These are phyloP conservation scores for Spea bombifrons DNA, from an alignment of 2,113 vertebrate species.

Conservation along the genomic window DNA sequence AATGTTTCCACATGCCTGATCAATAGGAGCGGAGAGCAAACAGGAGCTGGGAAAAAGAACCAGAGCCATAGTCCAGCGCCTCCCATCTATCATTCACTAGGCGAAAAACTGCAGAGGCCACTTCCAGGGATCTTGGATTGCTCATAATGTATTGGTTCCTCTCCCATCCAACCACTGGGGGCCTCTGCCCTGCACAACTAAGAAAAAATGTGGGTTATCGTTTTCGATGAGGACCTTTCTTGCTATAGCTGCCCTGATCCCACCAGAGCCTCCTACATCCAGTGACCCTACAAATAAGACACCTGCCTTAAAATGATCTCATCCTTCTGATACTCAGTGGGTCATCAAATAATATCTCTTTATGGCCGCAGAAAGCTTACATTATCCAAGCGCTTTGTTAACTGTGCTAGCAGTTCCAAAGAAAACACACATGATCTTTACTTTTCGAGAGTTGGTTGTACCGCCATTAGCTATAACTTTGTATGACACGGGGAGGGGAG, in stretches of 20 bases:
- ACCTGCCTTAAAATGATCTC: no score
- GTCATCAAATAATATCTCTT: no score
- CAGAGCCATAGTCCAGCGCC: constrained; percentile 73
- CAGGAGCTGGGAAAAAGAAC: constrained; percentile 77
- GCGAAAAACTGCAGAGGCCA: constrained; percentile 68
- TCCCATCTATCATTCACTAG: constrained; percentile 74
- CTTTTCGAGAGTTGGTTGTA: no score
- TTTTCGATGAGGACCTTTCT: background rate
- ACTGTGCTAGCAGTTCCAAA: no score
- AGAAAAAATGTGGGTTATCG: background rate
- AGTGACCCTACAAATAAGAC: no score
- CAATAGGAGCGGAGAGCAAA: constrained; percentile 80
- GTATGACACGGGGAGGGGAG: background rate
- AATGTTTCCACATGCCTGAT: constrained; percentile 85
- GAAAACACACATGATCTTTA: no score
- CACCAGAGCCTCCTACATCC: background rate
- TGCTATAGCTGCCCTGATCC: background rate
- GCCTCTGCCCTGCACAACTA: background rate
- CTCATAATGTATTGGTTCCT: background rate
- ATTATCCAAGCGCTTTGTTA: no score
- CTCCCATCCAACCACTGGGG: constrained; percentile 15
- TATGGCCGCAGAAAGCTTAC: no score
- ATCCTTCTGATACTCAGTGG: no score
- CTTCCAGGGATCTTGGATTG: constrained; percentile 55
- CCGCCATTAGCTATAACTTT: no score